A percentile compares a stretch with the other conserved stretches of the same genome.
These are phyloP conservation scores for Craseonycteris thonglongyai DNA, from an alignment of 2,113 vertebrate genomes.

Conservation along the genomic window DNA sequence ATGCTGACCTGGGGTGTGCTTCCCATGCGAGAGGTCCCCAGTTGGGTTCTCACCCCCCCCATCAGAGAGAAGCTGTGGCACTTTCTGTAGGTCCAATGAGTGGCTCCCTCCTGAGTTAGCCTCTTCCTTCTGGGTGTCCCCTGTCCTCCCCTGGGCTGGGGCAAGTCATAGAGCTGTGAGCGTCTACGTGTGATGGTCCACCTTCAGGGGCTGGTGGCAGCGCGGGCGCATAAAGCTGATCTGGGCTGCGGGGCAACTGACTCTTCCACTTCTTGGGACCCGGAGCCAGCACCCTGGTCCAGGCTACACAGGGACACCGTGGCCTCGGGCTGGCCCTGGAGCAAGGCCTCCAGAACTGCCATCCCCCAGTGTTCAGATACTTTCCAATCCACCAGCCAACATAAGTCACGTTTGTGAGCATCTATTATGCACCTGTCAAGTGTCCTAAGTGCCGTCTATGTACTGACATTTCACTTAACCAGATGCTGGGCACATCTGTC, in stretches of 20 bases:
- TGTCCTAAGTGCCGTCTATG: neutral
- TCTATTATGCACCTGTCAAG: neutral
- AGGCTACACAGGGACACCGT: constrained; percentile 43
- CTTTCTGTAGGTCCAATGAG: constrained; percentile 95
- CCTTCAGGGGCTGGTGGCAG: constrained; percentile 96
- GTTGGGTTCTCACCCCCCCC: too few species aligned
- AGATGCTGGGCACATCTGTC: neutral
- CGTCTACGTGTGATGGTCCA: constrained; percentile 94
- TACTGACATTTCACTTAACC: neutral
- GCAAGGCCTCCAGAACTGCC: constrained; percentile 6
- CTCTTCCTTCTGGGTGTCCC: constrained; percentile 83
- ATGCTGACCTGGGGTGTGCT: too few species aligned
- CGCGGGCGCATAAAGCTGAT: constrained; percentile 98
- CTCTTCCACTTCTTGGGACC: constrained; percentile 84
- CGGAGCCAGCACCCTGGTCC: neutral
- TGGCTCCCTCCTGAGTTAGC: constrained; percentile 82
- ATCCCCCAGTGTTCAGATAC: constrained; percentile 45
- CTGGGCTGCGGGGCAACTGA: constrained; percentile 91
- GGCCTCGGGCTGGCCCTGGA: neutral
- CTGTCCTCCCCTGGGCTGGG: constrained; percentile 84
- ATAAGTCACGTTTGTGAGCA: neutral
- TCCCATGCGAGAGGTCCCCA: too few species aligned
- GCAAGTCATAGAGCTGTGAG: constrained; percentile 92
- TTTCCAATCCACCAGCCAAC: constrained; percentile 36
- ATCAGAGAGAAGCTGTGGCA: constrained; percentile 97